Percentiles rank a stretch among this genome's conserved stretches.
phyloP scores from a whole-genome alignment of 2,113 vertebrate species.

The Oplegnathus fasciatus region DNA sequence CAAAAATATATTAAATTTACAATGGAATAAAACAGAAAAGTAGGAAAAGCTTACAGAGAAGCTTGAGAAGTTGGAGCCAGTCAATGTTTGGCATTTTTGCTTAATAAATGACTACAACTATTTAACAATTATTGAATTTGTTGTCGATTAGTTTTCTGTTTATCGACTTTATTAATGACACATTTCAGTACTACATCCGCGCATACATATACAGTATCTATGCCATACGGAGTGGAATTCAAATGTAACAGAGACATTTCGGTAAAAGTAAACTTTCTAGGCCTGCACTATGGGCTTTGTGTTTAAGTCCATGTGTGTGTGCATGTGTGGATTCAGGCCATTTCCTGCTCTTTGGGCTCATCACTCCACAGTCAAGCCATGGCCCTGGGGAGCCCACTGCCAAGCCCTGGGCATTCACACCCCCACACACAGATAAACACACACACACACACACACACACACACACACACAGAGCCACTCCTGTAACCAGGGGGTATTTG shows the following conservation, averaged over 20 bases:
- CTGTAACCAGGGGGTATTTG: constrained; percentile 85
- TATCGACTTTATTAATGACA: background rate
- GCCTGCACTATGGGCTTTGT: background rate
- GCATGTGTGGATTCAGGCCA: constrained; percentile 2
- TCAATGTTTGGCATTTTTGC: background rate
- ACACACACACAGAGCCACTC: constrained; percentile 44
- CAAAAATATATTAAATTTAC: too few relatives aligned
- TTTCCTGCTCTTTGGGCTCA: constrained; percentile 29
- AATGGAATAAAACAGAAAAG: too few relatives aligned
- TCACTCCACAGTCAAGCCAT: constrained; percentile 41
- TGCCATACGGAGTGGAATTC: background rate
- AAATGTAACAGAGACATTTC: background rate
- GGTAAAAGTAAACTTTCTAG: background rate
- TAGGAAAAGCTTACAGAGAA: background rate
- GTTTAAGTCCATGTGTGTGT: constrained; percentile 2
- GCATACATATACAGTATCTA: background rate
- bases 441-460: background rate
- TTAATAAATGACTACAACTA: background rate
- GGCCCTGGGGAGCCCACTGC: constrained; percentile 21
- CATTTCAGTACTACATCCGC: fast-evolving
- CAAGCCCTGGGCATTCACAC: constrained; percentile 7
- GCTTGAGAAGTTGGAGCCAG: background rate
- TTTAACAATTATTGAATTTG: background rate
- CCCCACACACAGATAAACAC: constrained; percentile 19
- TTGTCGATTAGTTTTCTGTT: background rate